Evolutionary conservation across 2,113 vertebrate genomes (phyloP).

Genomic region (Cranoglanis bouderius): DNA sequence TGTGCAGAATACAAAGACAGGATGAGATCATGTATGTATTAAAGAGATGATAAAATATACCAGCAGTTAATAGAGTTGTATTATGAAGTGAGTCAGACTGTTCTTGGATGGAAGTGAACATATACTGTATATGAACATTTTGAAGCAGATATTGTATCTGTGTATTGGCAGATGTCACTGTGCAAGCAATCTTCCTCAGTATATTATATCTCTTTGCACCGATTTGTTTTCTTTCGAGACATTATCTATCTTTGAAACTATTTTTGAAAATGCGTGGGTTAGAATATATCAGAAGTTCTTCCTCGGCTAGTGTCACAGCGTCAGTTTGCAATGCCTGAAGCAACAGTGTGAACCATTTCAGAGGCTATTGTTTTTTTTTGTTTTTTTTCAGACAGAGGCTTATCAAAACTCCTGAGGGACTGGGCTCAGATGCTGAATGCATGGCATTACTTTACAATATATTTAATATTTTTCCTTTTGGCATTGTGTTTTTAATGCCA

Average conservation of each 20-base stretch:
- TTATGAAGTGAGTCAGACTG: background rate
- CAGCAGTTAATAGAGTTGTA: background rate
- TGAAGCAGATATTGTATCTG: background rate
- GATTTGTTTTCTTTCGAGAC: background rate
- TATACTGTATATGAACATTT: background rate
- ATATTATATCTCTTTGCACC: background rate
- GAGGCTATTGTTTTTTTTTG: constrained; percentile 5
- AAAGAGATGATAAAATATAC: background rate
- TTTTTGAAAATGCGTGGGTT: constrained; percentile 28
- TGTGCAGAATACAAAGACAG: background rate
- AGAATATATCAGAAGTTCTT: constrained; percentile 11
- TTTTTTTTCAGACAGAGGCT: constrained; percentile 8
- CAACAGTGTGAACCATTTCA: constrained; percentile 3
- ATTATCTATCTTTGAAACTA: constrained; percentile 31
- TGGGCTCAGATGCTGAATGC: constrained; percentile 11
- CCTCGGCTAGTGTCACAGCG: constrained; percentile 7
- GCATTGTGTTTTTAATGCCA: background rate
- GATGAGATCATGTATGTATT: too few species aligned
- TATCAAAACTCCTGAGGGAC: constrained; percentile 1
- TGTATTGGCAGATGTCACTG: background rate
- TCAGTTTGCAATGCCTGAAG: background rate
- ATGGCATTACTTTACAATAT: background rate
- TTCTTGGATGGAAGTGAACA: background rate
- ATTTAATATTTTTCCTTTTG: background rate
- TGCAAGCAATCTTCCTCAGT: background rate